Conservation (phyloP, 2,888 invertebrate genomes). For the Julus scandinavius region DNA sequence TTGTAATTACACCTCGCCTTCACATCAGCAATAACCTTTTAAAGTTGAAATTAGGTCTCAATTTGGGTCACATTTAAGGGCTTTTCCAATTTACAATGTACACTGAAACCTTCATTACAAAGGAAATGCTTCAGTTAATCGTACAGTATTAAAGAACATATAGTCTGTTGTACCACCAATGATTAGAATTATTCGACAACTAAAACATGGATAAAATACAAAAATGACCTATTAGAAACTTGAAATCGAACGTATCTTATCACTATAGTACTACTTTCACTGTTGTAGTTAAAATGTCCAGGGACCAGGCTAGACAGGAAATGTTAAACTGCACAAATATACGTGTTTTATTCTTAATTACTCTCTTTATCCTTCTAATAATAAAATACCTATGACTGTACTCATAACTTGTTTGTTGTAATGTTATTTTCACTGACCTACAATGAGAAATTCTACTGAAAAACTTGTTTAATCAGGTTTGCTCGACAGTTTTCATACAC, state of each 20-base stretch:
- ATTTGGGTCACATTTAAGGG: conserved; percentile 4
- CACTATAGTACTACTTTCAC: neutral
- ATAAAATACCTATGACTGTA: neutral
- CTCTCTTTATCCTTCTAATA: neutral
- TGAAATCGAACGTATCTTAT: neutral
- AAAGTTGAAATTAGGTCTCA: neutral
- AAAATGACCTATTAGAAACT: neutral
- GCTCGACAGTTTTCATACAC: neutral
- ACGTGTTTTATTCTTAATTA: neutral
- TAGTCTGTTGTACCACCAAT: neutral
- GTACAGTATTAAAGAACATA: neutral
- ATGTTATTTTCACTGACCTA: neutral
- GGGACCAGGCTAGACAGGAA: neutral
- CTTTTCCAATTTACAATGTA: neutral
- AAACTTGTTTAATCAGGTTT: neutral
- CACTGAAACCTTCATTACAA: neutral
- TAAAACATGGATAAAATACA: neutral
- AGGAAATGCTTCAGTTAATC: neutral
- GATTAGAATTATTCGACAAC: neutral
- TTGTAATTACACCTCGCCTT: neutral
- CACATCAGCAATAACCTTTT: neutral
- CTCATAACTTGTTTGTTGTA: neutral
- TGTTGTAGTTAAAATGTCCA: no score
- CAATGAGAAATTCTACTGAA: neutral
- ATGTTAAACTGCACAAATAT: neutral